Evolutionary conservation across 2,888 invertebrate genomes (phyloP), one percentile per base, ranked within the genome.

Genomic region (Chloromyia formosa): DNA sequence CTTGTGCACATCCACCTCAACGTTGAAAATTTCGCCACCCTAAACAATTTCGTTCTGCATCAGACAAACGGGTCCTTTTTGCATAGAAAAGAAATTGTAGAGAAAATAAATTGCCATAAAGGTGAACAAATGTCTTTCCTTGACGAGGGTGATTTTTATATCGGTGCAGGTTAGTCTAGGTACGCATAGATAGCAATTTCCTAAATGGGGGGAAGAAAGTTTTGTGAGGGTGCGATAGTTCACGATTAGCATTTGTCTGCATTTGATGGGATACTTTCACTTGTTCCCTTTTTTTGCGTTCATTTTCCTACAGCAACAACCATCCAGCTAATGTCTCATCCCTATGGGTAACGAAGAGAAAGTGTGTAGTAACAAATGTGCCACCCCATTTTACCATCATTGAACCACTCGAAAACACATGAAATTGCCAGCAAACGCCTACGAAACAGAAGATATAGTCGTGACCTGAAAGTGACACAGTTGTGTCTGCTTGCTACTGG

Each of bases 231-330:
- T 35, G 27, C 27, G 76, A 78, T 76, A 77, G 77, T 77, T 77
- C 76, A 77, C 77, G 77, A 79, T 79, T 79, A 79, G 79, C 79
- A 79, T 79, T 78, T 76, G 78, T 76, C 79, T 79, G 79, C 78
- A 78, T 75, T 79, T 79, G 77, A 79, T 79, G 77, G 78, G 75
- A 77, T 75, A 77, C 76, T 77, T 78, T 77, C 76, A 77, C 76
- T 40, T 75, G 71, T 76, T 78, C 77, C 77, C 74, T 77, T 77
- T 60, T 75, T 75, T 54, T 54, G n/a, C 18, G 3, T 9, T 54
- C 18, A 35, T 35, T 35, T 2, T 2, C 4, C 18, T 54, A 18
- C 4, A 16, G 18, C 16, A 45, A 14, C 54, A 16, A 54, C 3
- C 54, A n/a, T 14, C 10, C 14, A 45, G 14, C 10, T 14, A 45